Evolutionary conservation across 2,797 vertebrate species (phyloP).

Genomic region (Cygnus olor): DNA sequence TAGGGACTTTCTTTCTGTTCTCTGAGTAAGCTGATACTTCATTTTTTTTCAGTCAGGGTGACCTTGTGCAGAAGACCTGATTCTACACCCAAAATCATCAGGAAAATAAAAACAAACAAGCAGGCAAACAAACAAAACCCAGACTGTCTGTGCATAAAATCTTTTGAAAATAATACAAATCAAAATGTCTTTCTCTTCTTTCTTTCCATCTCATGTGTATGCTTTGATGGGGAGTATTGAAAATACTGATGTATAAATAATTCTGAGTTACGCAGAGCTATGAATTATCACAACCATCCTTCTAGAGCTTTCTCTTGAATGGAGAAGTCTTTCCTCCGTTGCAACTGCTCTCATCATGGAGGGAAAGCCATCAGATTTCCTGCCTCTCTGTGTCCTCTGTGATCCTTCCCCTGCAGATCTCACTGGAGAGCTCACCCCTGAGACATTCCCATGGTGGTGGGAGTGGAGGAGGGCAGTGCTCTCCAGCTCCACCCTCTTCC

Average conservation of each 20-base stretch:
- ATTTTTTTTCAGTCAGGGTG: neutral
- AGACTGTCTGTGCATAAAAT: neutral
- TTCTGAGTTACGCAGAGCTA: neutral
- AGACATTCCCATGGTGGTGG: constrained; percentile 65
- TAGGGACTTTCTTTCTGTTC: neutral
- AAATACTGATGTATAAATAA: neutral
- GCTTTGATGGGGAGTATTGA: neutral
- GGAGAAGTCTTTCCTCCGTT: neutral
- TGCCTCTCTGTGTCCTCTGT: neutral
- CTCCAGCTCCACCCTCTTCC: constrained; percentile 64
- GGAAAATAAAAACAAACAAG: neutral
- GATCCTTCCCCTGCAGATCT: neutral
- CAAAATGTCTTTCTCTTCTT: neutral
- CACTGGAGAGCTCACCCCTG: constrained; percentile 60
- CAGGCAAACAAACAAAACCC: rapidly evolving
- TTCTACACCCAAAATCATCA: neutral
- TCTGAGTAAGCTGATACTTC: neutral
- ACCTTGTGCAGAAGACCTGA: neutral
- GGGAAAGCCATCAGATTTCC: neutral
- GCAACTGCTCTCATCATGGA: neutral
- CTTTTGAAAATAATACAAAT: neutral
- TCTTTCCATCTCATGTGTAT: neutral
- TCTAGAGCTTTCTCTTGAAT: neutral
- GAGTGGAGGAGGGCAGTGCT: constrained; percentile 20
- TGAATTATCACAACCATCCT: neutral